Conservation (phyloP, 2,113 vertebrate genomes). For the Leptobrachium ailaonicum region DNA sequence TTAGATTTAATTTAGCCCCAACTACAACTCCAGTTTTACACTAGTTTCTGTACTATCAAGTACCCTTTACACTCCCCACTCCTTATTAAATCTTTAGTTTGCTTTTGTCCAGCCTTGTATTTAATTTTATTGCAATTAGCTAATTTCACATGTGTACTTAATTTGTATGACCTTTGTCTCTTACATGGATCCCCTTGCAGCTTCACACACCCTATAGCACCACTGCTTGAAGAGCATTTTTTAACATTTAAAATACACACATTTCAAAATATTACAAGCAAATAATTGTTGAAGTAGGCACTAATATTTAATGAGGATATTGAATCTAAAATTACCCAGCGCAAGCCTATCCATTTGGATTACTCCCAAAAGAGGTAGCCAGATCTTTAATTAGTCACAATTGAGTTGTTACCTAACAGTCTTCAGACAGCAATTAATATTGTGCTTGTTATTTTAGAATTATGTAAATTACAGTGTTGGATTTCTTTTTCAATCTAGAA, state of each 20-base stretch:
- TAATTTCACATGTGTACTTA: background rate
- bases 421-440: conserved; percentile 45
- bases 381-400: conserved; percentile 49
- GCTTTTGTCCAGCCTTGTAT: background rate
- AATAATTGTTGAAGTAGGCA: conserved; percentile 45
- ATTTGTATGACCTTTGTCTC: too few relatives aligned
- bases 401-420: conserved; percentile 47
- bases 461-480: conserved; percentile 45
- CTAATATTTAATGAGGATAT: conserved; percentile 49
- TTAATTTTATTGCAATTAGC: background rate
- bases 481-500: conserved; percentile 24
- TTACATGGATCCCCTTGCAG: background rate
- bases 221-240: conserved; percentile 2
- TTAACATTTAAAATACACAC: conserved; percentile 15
- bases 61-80: too few relatives aligned
- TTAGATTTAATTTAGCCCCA: too few relatives aligned
- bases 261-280: conserved; percentile 38
- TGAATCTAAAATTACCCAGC: conserved; percentile 46
- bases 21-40: too few relatives aligned
- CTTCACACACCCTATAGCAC: conserved; percentile 1
- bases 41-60: too few relatives aligned
- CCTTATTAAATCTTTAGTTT: background rate
- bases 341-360: conserved; percentile 35
- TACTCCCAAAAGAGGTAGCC: conserved; percentile 48
- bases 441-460: conserved; percentile 41